Evolutionary conservation across 2,113 vertebrate genomes (phyloP).

Genomic region (Atractosteus spatula): DNA sequence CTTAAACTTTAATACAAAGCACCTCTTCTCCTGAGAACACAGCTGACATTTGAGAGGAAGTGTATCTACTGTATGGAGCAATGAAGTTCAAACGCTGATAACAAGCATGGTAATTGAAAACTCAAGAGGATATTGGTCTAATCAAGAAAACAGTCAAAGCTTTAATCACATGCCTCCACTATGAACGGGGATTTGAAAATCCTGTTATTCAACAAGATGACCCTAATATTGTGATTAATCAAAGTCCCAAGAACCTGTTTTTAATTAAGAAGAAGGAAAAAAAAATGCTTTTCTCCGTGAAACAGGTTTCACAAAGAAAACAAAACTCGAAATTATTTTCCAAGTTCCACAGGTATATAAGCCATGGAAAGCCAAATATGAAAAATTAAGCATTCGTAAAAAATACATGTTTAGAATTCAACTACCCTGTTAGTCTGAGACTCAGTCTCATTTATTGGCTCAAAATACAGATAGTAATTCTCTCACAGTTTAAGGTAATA

Average conservation of each 20-base stretch:
- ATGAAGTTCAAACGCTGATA: conserved; percentile 39
- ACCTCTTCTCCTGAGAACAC: conserved; percentile 33
- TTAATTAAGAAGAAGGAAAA: neutral
- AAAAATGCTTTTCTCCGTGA: neutral
- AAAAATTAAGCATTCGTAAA: no score
- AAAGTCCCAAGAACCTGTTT: conserved; percentile 44
- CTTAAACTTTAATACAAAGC: conserved; percentile 53
- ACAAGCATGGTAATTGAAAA: conserved; percentile 41
- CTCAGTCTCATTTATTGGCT: no score
- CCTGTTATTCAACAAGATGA: conserved; percentile 60
- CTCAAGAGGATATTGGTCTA: conserved; percentile 48
- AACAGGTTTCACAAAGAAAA: neutral
- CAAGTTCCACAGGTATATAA: no score
- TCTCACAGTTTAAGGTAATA: no score
- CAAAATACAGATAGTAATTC: no score
- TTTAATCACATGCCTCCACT: conserved; percentile 67
- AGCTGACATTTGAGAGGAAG: conserved; percentile 44
- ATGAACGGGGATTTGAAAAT: conserved; percentile 58
- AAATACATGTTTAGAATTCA: no score
- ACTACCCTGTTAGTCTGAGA: no score
- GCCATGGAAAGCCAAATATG: no score
- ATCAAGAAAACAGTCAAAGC: conserved; percentile 56
- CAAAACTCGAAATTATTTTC: neutral
- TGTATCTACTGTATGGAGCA: conserved; percentile 24
- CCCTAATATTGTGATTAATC: conserved; percentile 66